Evolutionary conservation across 2,113 vertebrate genomes (phyloP).

Genomic region (Myanophis thanlyinensis): DNA sequence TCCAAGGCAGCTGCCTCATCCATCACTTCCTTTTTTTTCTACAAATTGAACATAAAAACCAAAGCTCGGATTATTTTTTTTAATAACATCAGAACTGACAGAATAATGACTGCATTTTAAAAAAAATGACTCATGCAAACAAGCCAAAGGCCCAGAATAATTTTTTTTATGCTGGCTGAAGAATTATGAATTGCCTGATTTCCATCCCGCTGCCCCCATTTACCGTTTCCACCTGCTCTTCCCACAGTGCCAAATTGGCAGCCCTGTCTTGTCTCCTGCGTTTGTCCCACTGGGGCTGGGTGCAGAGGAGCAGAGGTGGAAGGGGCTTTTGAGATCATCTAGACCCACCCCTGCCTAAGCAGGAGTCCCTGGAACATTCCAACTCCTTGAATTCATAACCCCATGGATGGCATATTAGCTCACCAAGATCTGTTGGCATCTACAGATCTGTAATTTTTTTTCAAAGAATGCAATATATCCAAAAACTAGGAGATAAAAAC

Average conservation of each 20-base stretch:
- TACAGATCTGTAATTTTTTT: not conserved
- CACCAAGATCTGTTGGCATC: accelerated
- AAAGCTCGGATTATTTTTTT: conserved; percentile 42
- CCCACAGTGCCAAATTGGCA: not conserved
- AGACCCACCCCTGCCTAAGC: not conserved
- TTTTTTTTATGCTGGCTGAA: not conserved
- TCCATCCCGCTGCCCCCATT: not conserved
- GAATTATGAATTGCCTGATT: not conserved
- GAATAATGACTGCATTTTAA: conserved; percentile 43
- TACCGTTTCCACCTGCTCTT: not conserved
- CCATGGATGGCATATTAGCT: not conserved
- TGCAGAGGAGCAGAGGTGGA: not conserved
- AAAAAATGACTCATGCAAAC: conserved; percentile 51
- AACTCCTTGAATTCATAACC: not conserved
- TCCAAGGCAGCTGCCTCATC: not conserved
- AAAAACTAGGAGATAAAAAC: not conserved
- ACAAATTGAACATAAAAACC: conserved; percentile 28
- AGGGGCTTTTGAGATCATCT: not conserved
- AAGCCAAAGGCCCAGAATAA: conserved; percentile 33
- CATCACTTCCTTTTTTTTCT: accelerated
- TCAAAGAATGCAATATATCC: not conserved
- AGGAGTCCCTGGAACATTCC: not conserved
- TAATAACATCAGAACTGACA: conserved; percentile 57
- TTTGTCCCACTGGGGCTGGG: not conserved
- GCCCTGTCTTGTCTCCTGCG: not conserved